Evolutionary conservation across 2,888 invertebrate species (phyloP), one percentile per base, ranked within the genome.

Genomic region (Macrophya annulata): DNA sequence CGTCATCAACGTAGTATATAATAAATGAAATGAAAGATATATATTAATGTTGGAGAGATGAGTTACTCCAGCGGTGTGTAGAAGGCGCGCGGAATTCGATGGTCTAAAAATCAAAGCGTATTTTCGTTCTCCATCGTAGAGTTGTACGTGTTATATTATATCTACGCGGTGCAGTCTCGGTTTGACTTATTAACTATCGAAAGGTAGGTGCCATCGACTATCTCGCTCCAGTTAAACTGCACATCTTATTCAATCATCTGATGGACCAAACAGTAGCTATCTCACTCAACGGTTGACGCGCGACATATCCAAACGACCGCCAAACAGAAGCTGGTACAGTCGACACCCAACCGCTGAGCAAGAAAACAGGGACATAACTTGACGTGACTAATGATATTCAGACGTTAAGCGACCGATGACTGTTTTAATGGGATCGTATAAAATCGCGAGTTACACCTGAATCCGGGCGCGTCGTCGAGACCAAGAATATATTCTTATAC

Each of bases 311-410:
- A 62, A 71, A 81, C 83, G 72, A 81, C n/a, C 81, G 71, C 9
- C 85, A 79, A 77, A 83, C 68, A 51, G 83, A 15, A 51, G 68
- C 31, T 43, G n/a, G 21, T 17, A 21, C 45, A 62, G 10, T 51
- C 51, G 77, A 77, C 51, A 25, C 77, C 31, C 55, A 51, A 43
- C n/a, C n/a, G 31, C 15, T 17, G 62, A 17, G 81, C 59, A 62
- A 72, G 76, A 31, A 51, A 74, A 85, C 85, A 62, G 82, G 77
- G 79, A 86, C 88, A 86, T 89, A 90, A 89, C 86, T 91, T 85
- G 86, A 85, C 87, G 88, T 90, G 90, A 89, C 87, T 91, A 88
- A 91, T 88, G 89, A 89, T 88, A 90, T 88, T 87, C 87, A 51
- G 87, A 89, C 86, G 84, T 86, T 88, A 88, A 90, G 84, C 85